Evolutionary conservation across 2,888 invertebrate genomes (phyloP).

Genomic region (Luperina testacea): DNA sequence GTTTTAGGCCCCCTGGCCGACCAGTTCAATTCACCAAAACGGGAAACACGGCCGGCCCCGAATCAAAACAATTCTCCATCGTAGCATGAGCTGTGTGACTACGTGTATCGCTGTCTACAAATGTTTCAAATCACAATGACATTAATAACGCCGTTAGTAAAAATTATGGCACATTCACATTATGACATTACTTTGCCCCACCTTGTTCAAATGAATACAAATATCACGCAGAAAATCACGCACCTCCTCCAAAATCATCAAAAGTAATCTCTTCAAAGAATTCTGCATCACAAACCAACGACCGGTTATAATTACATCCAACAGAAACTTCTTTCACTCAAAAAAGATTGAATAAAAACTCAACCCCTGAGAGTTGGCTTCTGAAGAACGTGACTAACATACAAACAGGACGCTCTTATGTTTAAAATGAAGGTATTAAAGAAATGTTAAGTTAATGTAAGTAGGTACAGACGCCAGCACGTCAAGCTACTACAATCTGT

Average conservation of each 20-base stretch:
- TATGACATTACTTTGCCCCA: not conserved
- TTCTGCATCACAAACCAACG: constrained; percentile 15
- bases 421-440: constrained; percentile 30
- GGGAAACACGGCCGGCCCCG: not conserved
- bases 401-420: constrained; percentile 16
- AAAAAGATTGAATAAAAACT: constrained; percentile 40
- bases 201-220: not conserved
- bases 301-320: constrained; percentile 17
- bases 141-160: not conserved
- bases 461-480: too few species aligned
- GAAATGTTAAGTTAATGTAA: not conserved
- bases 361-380: constrained; percentile 11
- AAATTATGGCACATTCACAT: not conserved
- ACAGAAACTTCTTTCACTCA: constrained; percentile 26
- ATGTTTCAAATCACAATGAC: not conserved
- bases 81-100: not conserved
- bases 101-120: not conserved
- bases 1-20: not conserved
- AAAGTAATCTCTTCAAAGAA: constrained; percentile 32
- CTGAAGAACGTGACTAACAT: constrained; percentile 46
- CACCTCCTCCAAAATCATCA: not conserved
- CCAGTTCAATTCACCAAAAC: not conserved
- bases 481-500: too few species aligned
- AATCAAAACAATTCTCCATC: not conserved
- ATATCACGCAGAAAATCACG: not conserved